Conservation (phyloP, 2,888 invertebrate genomes). For the Ischnura elegans region DNA sequence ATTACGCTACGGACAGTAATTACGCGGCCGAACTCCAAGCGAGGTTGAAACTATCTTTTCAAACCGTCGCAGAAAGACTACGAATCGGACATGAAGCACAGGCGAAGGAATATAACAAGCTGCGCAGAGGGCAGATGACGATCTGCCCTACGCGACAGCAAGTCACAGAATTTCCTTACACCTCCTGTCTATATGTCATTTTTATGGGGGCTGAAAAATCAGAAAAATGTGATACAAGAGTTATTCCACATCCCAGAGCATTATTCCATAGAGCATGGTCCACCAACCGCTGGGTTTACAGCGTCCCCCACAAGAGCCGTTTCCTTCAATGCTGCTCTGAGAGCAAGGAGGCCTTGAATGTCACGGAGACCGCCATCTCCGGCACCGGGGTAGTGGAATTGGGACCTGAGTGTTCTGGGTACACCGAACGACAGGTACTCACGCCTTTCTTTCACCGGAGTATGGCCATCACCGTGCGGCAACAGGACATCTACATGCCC, state of each 20-base stretch:
- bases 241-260: neutral
- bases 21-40: too few relatives aligned
- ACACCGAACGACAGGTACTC: neutral
- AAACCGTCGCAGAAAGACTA: too few relatives aligned
- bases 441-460: neutral
- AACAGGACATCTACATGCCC: neutral
- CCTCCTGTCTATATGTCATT: too few relatives aligned
- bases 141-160: too few relatives aligned
- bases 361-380: neutral
- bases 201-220: too few relatives aligned
- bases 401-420: neutral
- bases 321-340: neutral
- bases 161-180: too few relatives aligned
- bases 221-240: too few relatives aligned
- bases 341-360: neutral
- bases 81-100: too few relatives aligned
- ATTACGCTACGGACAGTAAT: too few relatives aligned
- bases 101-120: too few relatives aligned
- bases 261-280: neutral
- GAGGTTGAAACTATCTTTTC: too few relatives aligned
- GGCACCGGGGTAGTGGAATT: neutral
- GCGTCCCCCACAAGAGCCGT: neutral
- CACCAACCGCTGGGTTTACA: neutral
- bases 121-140: too few relatives aligned
- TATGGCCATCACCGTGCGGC: neutral